Evolutionary conservation across 2,797 vertebrate species (phyloP), one percentile per base, ranked within the genome.

Genomic region (Eurystomus glaucurus): DNA sequence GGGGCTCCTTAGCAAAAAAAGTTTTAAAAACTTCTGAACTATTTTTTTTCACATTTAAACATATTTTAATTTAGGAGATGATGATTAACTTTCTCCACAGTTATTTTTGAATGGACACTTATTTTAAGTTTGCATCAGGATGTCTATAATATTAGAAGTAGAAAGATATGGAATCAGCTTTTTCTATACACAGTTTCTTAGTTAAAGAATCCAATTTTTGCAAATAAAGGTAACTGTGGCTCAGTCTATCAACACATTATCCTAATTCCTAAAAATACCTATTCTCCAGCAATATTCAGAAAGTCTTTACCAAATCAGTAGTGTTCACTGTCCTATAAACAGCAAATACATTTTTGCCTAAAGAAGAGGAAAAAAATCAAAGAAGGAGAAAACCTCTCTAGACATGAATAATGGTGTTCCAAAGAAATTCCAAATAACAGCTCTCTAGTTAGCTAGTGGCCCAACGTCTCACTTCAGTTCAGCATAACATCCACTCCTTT

Each of bases 1-100:
- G 8, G 5, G 3, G 5, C 8, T 58, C 9, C 7, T 52, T 39
- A 57, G 18, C 11, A 78, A 82, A 37, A 37, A 37, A 33, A 4
- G n/a, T 84, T 20, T 33, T 7, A 12, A 65, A 89, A 87, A 60
- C 3, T 48, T 46, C 7, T 10, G 8, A 29, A 21, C 6, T 21
- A 4, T 29, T 48, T 48, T 6, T 16, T 6, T 15, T 7, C 2
- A 21, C 0, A 1, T 55, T 75, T 51, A 79, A 65, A 21, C 1
- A 8, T 16, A 45, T 52, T 90, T 76, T 4, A 5, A 0, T 13
- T 50, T 68, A 48, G 48, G 5, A 51, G 33, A 45, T 57, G 8
- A 41, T 51, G 28, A 31, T 71, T 28, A 68, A 51, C 23, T 94
- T 75, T 64, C 35, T 69, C 28, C 41, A 85, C 9, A 51, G 5